Conservation (phyloP, 1,140 invertebrate species). For the Megalopta genalis region DNA sequence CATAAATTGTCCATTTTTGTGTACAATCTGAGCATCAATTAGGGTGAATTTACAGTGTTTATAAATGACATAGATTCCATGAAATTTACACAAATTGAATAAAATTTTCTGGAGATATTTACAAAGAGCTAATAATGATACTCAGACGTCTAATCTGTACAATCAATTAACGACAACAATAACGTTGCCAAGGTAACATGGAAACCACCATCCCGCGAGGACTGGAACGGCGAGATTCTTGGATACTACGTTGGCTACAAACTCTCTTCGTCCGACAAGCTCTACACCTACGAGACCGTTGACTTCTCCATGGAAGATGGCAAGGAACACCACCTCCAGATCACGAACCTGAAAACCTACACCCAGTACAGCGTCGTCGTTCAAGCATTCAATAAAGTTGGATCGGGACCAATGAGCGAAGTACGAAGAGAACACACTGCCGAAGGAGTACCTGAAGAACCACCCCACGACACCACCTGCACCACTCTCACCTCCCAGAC, state of each 20-base stretch:
- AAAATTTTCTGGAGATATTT: too few species aligned
- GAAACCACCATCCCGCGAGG: conserved; percentile 93
- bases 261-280: conserved; percentile 92
- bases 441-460: conserved; percentile 95
- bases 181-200: conserved; percentile 83
- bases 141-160: too few species aligned
- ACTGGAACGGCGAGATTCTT: conserved; percentile 96
- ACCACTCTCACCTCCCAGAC: conserved; percentile 95
- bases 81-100: too few species aligned
- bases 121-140: too few species aligned
- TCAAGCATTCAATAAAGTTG: conserved; percentile 97
- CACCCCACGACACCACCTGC: conserved; percentile 94
- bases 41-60: too few species aligned
- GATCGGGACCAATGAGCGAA: conserved; percentile 93
- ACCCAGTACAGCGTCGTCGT: conserved; percentile 97
- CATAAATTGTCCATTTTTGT: too few species aligned
- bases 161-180: background rate
- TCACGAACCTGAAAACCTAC: conserved; percentile 92
- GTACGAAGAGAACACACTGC: conserved; percentile 95
- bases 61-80: too few species aligned
- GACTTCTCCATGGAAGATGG: conserved; percentile 95
- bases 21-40: too few species aligned
- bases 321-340: conserved; percentile 92
- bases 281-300: conserved; percentile 94
- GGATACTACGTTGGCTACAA: conserved; percentile 95